Evolutionary conservation across 1,140 invertebrate species (phyloP).

Genomic region (Campoletis sonorensis): DNA sequence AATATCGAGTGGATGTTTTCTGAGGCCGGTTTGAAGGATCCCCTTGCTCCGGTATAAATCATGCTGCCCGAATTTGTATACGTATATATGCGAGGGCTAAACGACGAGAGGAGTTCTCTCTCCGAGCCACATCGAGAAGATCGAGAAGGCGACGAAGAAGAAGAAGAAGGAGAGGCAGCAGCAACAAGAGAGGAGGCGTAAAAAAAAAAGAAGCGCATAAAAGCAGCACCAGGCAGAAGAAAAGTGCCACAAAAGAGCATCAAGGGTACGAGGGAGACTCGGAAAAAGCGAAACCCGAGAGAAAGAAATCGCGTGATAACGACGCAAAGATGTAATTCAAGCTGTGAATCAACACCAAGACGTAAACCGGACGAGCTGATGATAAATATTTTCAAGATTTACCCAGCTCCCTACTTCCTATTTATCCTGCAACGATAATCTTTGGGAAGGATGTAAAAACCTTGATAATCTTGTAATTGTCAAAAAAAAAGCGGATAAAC

Average conservation of each 20-base stretch:
- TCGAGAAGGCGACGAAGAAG: constrained; percentile 26
- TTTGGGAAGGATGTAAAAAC: too few species aligned
- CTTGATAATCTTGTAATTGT: too few species aligned
- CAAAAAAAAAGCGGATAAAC: too few species aligned
- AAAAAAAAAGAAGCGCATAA: not conserved
- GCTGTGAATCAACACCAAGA: too few species aligned
- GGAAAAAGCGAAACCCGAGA: not conserved
- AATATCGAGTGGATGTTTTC: constrained; percentile 31
- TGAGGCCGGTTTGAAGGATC: constrained; percentile 22
- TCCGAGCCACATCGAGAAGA: not conserved
- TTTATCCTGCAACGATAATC: not conserved
- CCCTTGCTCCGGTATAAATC: constrained; percentile 28
- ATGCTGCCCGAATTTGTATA: constrained; percentile 2
- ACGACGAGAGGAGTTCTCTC: constrained; percentile 5
- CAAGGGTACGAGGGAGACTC: not conserved
- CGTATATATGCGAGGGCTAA: not conserved
- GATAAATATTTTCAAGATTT: not conserved
- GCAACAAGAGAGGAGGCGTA: constrained; percentile 17
- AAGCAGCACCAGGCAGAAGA: not conserved
- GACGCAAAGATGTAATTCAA: not conserved
- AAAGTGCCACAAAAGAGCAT: not conserved
- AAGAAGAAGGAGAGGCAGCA: not conserved
- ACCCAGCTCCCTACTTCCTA: not conserved
- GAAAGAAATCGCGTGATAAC: constrained; percentile 25
- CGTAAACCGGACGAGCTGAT: too few species aligned